Evolutionary conservation across 2,888 invertebrate genomes (phyloP), one percentile per base, ranked within the genome.

Genomic region (Morpho helenor): DNA sequence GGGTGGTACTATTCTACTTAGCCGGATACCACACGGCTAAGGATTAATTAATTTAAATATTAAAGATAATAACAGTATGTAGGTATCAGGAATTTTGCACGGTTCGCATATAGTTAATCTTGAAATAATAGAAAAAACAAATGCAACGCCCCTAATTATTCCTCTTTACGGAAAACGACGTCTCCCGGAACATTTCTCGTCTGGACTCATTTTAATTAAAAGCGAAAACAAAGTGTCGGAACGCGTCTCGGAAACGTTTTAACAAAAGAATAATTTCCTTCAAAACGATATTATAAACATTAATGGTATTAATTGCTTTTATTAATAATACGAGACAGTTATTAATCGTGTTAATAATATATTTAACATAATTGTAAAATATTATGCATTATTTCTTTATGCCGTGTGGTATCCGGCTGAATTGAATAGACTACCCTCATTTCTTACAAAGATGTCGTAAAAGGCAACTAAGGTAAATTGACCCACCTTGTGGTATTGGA

Each of bases 171-270:
- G 61, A 58, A 60, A 65, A 59, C 55, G 62, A 64, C 57, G 64
- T 71, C 66, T 68, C 67, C 69, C 43, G 68, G 71, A 69, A 63
- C 67, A 66, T 73, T 73, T 68, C 70, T 70, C 70, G 73, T 72
- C 73, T 70, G 70, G 75, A 77, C 83, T 82, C 83, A 84, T 85
- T 84, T 85, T 84, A 85, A 86, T 86, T 86, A 86, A 82, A 85
- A 80, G 79, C 72, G 77, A 76, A 79, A 85, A 85, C 82, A 82
- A 82, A 82, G 80, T 82, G 73, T 73, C 73, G 63, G 62, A 70
- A 70, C 75, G 71, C 70, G 65, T 68, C 70, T 68, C 70, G 77
- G 77, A 75, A 81, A 65, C 75, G 73, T 78, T 78, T 61, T 58
- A 54, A 63, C 65, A 62, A 68, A 68, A 68, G 68, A 68, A 69